Evolutionary conservation across 2,888 invertebrate genomes (phyloP).

Genomic region (Lycaena phlaeas): DNA sequence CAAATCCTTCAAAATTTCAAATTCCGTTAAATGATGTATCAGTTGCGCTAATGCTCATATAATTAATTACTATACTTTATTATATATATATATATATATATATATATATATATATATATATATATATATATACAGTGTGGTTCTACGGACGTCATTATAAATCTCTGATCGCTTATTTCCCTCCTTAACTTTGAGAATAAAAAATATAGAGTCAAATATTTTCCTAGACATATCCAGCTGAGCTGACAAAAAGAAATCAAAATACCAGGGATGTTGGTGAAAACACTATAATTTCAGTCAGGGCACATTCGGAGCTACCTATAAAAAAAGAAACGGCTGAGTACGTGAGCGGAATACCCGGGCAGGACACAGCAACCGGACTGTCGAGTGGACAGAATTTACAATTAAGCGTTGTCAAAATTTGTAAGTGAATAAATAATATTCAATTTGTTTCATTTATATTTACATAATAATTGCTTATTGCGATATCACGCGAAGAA

Average conservation of each 20-base stretch:
- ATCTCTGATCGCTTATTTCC: too few species aligned
- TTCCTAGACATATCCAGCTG: conserved; percentile 11
- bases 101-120: too few species aligned
- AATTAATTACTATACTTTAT: too few species aligned
- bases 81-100: too few species aligned
- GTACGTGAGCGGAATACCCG: conserved; percentile 50
- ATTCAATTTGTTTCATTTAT: background rate
- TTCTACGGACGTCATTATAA: too few species aligned
- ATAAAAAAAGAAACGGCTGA: conserved; percentile 42
- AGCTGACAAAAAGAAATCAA: conserved; percentile 52
- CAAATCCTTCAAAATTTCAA: too few species aligned
- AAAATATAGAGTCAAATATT: background rate
- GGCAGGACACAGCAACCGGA: conserved; percentile 24
- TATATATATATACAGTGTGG: too few species aligned
- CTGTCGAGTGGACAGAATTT: conserved; percentile 47
- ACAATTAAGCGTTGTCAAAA: conserved; percentile 18
- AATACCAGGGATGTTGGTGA: conserved; percentile 42
- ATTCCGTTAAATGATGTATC: too few species aligned
- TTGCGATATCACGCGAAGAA: too few species aligned
- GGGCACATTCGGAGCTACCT: conserved; percentile 49
- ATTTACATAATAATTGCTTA: too few species aligned
- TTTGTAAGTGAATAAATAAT: background rate
- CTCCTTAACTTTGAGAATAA: too few species aligned
- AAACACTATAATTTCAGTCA: conserved; percentile 67
- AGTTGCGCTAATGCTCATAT: too few species aligned